Evolutionary conservation across 2,888 invertebrate genomes (phyloP).

Genomic region (Melinopterus prodromus): DNA sequence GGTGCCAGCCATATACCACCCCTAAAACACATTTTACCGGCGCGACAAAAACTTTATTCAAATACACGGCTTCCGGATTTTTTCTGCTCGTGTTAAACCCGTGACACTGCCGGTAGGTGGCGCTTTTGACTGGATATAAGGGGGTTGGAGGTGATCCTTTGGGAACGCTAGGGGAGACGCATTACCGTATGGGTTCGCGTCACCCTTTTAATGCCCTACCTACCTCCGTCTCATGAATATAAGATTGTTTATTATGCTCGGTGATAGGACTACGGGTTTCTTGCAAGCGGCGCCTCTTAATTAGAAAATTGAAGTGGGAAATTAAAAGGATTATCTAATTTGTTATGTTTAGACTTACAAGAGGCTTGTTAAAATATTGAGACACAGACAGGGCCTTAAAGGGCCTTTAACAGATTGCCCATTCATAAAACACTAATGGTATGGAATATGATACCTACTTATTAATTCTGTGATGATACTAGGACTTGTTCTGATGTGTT

Average conservation of each 20-base stretch:
- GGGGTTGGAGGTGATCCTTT: not conserved
- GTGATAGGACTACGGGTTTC: not conserved
- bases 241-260: not conserved
- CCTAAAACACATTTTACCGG: constrained; percentile 43
- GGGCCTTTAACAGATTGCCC: too few relatives aligned
- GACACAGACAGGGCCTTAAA: too few relatives aligned
- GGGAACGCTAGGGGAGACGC: not conserved
- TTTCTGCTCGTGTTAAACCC: not conserved
- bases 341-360: not conserved
- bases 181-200: not conserved
- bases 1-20: constrained; percentile 13
- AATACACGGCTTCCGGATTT: constrained; percentile 31
- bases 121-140: not conserved
- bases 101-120: not conserved
- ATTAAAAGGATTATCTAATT: not conserved
- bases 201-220: not conserved
- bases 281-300: not conserved
- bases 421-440: not conserved
- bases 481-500: too few relatives aligned
- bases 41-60: constrained; percentile 46
- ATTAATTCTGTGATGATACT: too few relatives aligned
- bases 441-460: not conserved
- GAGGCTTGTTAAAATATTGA: too few relatives aligned
- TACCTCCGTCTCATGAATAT: not conserved
- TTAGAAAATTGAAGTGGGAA: not conserved